A percentile compares a stretch with the other conserved stretches of the same genome.
These are phyloP conservation scores for Drosophila demipolita DNA, from an alignment of 2,888 invertebrate genomes.

Conservation along the genomic window DNA sequence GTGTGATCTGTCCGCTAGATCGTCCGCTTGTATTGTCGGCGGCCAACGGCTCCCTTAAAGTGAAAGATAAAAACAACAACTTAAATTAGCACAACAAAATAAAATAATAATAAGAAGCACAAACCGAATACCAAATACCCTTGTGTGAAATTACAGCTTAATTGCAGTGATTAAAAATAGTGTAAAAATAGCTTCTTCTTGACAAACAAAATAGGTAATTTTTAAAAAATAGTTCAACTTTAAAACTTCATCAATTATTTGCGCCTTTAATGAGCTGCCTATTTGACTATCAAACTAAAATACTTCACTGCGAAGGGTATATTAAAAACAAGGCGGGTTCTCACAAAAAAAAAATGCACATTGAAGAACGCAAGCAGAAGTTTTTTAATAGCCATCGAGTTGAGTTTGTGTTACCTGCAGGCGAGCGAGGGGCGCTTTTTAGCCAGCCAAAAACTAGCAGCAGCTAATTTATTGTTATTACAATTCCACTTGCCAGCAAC, in stretches of 20 bases:
- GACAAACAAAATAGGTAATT: background rate
- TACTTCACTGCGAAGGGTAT: background rate
- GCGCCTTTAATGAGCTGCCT: background rate
- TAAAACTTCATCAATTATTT: background rate
- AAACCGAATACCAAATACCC: background rate
- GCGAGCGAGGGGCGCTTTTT: slow-evolving; percentile 8
- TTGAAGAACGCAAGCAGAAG: slow-evolving; percentile 10
- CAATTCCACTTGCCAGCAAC: slow-evolving; percentile 41
- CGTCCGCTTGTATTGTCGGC: slow-evolving; percentile 38
- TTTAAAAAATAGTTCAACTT: background rate
- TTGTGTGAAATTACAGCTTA: background rate
- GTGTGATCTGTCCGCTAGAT: slow-evolving; percentile 32
- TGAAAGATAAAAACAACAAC: slow-evolving; percentile 26
- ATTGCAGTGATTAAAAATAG: background rate
- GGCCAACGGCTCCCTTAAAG: slow-evolving; percentile 62
- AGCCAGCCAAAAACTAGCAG: slow-evolving; percentile 12
- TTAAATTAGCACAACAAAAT: slow-evolving; percentile 39
- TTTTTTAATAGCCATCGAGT: slow-evolving; percentile 48
- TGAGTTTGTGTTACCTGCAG: slow-evolving; percentile 35
- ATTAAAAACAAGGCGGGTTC: slow-evolving; percentile 7
- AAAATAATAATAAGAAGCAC: background rate
- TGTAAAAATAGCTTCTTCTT: background rate
- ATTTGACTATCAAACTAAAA: background rate
- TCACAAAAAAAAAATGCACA: slow-evolving; percentile 12
- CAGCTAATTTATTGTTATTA: slow-evolving; percentile 39